A percentile compares a stretch with the other conserved stretches of the same genome.
These are phyloP conservation scores for Meandrina meandrites DNA, from an alignment of 92 coral and sea anemone genomes.

Conservation along the genomic window DNA sequence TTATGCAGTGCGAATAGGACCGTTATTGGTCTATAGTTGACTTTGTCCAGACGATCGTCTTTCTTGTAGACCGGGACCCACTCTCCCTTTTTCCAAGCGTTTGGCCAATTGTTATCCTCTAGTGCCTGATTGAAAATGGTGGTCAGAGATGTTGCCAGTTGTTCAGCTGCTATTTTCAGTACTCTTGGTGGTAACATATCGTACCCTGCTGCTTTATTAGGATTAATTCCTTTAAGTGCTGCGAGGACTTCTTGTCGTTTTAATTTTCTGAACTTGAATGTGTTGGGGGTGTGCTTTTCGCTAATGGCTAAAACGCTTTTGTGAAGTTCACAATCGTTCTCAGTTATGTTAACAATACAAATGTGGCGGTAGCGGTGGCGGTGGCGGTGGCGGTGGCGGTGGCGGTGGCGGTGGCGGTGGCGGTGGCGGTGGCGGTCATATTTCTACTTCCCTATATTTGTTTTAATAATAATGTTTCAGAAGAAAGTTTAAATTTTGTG, in stretches of 20 bases:
- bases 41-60: no score
- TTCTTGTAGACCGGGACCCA: no score
- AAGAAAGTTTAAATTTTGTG: no score
- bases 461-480: no score
- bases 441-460: no score
- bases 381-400: no score
- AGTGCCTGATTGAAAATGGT: not conserved
- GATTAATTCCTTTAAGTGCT: constrained; percentile 10
- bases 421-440: no score
- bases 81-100: constrained; percentile 8
- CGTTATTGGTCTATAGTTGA: no score
- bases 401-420: no score
- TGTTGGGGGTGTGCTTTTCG: constrained; percentile 6
- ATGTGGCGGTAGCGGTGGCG: no score
- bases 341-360: no score
- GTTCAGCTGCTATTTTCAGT: constrained; percentile 34
- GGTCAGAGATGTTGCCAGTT: not conserved
- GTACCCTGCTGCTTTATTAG: constrained; percentile 19
- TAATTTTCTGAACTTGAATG: constrained; percentile 19
- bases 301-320: not conserved
- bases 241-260: constrained; percentile 16
- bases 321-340: not conserved
- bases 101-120: not conserved
- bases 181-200: constrained; percentile 49
- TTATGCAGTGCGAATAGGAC: no score